These are phyloP conservation scores for Ophion obscuratus DNA, from an alignment of 2,888 invertebrate species.

Conservation along the genomic window DNA sequence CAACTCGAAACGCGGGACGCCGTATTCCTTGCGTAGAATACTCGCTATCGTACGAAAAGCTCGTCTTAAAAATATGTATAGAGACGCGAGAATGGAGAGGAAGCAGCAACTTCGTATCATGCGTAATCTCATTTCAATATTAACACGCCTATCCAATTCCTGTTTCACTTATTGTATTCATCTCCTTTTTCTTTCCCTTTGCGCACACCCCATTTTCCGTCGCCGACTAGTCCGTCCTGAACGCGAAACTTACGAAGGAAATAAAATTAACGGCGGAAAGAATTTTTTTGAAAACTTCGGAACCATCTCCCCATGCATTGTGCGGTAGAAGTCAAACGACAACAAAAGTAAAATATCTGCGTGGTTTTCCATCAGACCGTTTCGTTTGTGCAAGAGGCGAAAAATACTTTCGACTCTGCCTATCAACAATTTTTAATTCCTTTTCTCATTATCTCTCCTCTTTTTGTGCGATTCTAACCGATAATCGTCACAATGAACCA, in stretches of 20 bases:
- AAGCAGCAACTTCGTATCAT: slow-evolving; percentile 65
- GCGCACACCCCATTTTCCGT: background rate
- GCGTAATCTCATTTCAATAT: slow-evolving; percentile 75
- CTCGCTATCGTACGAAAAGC: slow-evolving; percentile 15
- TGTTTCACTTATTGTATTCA: slow-evolving; percentile 5
- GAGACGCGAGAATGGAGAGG: slow-evolving; percentile 5
- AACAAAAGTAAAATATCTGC: slow-evolving; percentile 3
- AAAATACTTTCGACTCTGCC: slow-evolving; percentile 45
- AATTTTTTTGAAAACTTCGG: background rate
- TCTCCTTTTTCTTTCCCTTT: background rate
- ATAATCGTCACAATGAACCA: slow-evolving; percentile 79
- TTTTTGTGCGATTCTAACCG: slow-evolving; percentile 80
- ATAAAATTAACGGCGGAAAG: background rate
- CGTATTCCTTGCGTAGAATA: background rate
- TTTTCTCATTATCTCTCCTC: slow-evolving; percentile 28
- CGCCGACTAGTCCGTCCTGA: slow-evolving; percentile 3
- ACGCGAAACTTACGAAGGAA: background rate
- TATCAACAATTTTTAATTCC: slow-evolving; percentile 41
- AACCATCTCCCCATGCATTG: background rate
- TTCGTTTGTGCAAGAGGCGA: slow-evolving; percentile 66
- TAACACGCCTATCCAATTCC: slow-evolving; percentile 63
- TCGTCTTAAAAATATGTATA: slow-evolving; percentile 54
- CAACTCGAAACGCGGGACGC: slow-evolving; percentile 72
- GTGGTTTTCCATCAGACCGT: slow-evolving; percentile 29
- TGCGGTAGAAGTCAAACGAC: slow-evolving; percentile 13